Conservation (phyloP, 2,888 invertebrate genomes). For the Mimas tiliae region DNA sequence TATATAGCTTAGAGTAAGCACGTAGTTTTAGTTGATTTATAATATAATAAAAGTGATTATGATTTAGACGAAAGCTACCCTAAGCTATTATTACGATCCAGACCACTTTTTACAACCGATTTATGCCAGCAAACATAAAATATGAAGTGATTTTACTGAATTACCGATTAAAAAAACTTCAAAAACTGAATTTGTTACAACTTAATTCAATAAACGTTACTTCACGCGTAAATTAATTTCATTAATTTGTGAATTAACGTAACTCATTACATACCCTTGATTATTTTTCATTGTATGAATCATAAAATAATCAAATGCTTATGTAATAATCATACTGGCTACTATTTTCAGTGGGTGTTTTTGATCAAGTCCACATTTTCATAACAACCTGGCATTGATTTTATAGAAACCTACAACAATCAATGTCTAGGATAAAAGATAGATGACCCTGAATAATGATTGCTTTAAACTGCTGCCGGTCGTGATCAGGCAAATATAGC, state of each 20-base stretch:
- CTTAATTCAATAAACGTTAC: neutral
- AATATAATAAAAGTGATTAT: neutral
- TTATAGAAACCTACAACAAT: too few relatives aligned
- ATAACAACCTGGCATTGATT: too few relatives aligned
- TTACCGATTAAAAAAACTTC: neutral
- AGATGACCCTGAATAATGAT: too few relatives aligned
- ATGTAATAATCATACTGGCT: too few relatives aligned
- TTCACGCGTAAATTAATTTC: neutral
- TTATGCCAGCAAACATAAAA: neutral
- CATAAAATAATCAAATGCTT: neutral
- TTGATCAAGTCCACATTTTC: too few relatives aligned
- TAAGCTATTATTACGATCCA: neutral
- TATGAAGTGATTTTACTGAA: neutral
- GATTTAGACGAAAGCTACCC: neutral
- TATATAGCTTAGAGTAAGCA: neutral
- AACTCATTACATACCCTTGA: too few relatives aligned
- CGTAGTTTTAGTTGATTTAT: neutral
- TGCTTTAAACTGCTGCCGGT: too few relatives aligned
- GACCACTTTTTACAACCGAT: neutral
- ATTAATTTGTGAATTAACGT: neutral
- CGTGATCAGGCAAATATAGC: too few relatives aligned
- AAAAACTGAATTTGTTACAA: neutral
- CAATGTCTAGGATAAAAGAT: too few relatives aligned
- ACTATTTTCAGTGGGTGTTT: too few relatives aligned
- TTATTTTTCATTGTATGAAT: neutral